A percentile compares a stretch with the other conserved stretches of the same genome.
phyloP scores from a whole-genome alignment of 2,888 invertebrate genomes.

The Hesperia comma region DNA sequence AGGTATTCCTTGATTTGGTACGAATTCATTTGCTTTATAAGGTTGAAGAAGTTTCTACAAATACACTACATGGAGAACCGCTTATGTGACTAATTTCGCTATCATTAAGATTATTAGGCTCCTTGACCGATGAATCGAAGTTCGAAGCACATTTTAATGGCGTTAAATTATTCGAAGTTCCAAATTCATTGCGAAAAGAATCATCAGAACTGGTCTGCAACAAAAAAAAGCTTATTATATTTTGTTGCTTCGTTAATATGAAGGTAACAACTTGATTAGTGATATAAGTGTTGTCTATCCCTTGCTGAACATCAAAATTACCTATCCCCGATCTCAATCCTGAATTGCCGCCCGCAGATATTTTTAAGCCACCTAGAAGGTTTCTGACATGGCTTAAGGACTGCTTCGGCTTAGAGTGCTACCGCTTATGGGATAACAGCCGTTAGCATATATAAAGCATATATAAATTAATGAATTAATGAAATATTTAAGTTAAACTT shows the following conservation, averaged over 20 bases:
- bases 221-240: slow-evolving; percentile 41
- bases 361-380: slow-evolving; percentile 40
- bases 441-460: too few relatives aligned
- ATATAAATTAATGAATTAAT: too few relatives aligned
- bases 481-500: too few relatives aligned
- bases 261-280: slow-evolving; percentile 42
- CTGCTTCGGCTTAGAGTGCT: slow-evolving; percentile 38
- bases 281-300: slow-evolving; percentile 41
- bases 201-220: slow-evolving; percentile 44
- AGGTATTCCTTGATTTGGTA: slow-evolving; percentile 41
- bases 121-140: slow-evolving; percentile 38
- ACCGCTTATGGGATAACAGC: slow-evolving; percentile 39
- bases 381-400: slow-evolving; percentile 37
- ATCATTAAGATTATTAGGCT: slow-evolving; percentile 43
- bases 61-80: slow-evolving; percentile 42
- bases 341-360: slow-evolving; percentile 40
- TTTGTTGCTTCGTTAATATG: slow-evolving; percentile 42
- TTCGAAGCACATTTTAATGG: slow-evolving; percentile 35
- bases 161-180: slow-evolving; percentile 42
- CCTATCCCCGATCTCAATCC: slow-evolving; percentile 41
- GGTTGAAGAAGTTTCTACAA: slow-evolving; percentile 42
- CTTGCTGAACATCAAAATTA: slow-evolving; percentile 41
- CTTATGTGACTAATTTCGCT: slow-evolving; percentile 43
- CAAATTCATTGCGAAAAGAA: slow-evolving; percentile 43
- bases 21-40: slow-evolving; percentile 43